Percentiles rank a stretch among this genome's conserved stretches.
phyloP scores from a whole-genome alignment of 2,797 vertebrate genomes.

The Gymnoscopelus braueri region DNA sequence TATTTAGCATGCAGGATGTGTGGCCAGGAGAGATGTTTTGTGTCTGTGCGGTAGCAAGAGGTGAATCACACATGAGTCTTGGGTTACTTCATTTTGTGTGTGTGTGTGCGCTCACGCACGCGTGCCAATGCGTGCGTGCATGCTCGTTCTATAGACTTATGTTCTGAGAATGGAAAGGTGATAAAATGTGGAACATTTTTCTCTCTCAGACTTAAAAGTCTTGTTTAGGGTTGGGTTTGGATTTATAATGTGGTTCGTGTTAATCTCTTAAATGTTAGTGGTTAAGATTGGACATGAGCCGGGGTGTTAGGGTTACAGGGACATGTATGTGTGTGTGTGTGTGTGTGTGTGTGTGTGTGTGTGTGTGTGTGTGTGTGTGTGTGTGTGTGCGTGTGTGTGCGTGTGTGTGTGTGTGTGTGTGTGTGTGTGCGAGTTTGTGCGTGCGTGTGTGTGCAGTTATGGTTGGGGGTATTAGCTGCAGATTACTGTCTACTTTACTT shows the following conservation, averaged over 20 bases:
- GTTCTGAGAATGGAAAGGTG: not conserved
- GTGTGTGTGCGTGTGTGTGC: not conserved
- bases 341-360: slow-evolving; percentile 4
- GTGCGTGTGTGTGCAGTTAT: no score
- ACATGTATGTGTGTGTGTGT: no score
- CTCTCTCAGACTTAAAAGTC: no score
- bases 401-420: no score
- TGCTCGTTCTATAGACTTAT: not conserved
- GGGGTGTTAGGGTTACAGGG: no score
- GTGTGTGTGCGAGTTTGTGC: no score
- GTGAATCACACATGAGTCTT: not conserved
- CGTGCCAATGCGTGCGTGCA: slow-evolving; percentile 8
- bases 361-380: slow-evolving; percentile 1
- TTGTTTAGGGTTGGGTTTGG: not conserved
- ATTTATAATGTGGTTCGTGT: no score
- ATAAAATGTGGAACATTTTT: not conserved
- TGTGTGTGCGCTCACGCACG: not conserved
- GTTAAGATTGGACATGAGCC: no score
- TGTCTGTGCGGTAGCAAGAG: not conserved
- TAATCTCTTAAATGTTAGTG: no score
- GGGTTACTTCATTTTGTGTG: slow-evolving; percentile 3
- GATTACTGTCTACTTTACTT: no score
- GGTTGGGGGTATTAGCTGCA: no score
- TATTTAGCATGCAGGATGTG: slow-evolving; percentile 55
- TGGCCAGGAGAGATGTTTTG: no score